These are phyloP conservation scores for Muscicapa adusta DNA, from an alignment of 2,113 vertebrate species.

Conservation along the genomic window DNA sequence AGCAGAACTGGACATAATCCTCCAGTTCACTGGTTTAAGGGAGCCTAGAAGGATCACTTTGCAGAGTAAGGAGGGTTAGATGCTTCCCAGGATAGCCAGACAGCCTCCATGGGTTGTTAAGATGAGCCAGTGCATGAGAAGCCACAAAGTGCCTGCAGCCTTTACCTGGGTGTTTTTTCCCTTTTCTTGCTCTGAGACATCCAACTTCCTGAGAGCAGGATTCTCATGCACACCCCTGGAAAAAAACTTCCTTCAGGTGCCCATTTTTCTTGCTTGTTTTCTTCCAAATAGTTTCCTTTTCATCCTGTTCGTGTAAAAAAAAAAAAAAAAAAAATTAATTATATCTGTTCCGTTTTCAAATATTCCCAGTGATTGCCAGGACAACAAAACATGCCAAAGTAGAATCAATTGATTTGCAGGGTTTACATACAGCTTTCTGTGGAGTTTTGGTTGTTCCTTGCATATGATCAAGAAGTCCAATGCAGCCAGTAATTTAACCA, in stretches of 20 bases:
- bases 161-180: background rate
- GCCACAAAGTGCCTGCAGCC: background rate
- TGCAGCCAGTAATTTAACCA: background rate
- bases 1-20: slow-evolving; percentile 4
- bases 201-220: background rate
- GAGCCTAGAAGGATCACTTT: background rate
- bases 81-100: background rate
- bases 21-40: background rate
- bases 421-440: background rate
- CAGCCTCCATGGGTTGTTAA: background rate
- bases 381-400: background rate
- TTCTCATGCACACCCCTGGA: background rate
- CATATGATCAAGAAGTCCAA: background rate
- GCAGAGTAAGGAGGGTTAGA: background rate
- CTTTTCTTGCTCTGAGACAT: background rate
- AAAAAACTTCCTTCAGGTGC: background rate
- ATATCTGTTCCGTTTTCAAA: background rate
- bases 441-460: background rate
- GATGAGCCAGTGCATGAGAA: background rate
- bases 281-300: background rate
- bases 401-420: background rate
- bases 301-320: background rate
- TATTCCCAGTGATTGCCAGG: background rate
- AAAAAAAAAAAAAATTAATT: background rate
- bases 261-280: background rate